Conservation (phyloP, 1,140 invertebrate species). For the Diploscapter pachys region DNA sequence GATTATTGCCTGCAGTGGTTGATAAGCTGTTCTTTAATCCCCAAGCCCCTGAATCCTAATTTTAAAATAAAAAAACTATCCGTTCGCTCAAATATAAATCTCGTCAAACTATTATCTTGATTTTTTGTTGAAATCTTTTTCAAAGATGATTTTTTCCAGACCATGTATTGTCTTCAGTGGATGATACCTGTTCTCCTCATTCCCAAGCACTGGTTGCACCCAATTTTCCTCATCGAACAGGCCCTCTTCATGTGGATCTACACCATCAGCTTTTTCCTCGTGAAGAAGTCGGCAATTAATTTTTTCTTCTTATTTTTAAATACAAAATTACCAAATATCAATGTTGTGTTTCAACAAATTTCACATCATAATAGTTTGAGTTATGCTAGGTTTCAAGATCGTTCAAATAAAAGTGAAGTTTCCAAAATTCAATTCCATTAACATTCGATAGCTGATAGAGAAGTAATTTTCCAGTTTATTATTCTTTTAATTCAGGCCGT, state of each 20-base stretch:
- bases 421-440: neutral
- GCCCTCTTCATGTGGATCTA: constrained; percentile 39
- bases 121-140: no score
- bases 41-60: no score
- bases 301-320: neutral
- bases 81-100: no score
- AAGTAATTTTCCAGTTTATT: neutral
- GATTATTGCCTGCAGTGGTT: no score
- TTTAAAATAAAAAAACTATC: no score
- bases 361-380: neutral
- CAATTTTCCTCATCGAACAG: constrained; percentile 25
- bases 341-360: neutral
- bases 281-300: constrained; percentile 15
- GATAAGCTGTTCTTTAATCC: no score
- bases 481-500: constrained; percentile 15
- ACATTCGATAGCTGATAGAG: neutral
- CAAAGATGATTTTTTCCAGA: no score
- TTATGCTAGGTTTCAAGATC: neutral
- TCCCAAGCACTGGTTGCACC: constrained; percentile 34
- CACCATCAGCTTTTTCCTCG: constrained; percentile 33
- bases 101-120: no score
- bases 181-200: constrained; percentile 34
- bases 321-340: constrained; percentile 7
- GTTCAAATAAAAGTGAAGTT: neutral
- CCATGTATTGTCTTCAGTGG: constrained; percentile 36